A percentile compares a stretch with the other conserved stretches of the same genome.
phyloP scores from a whole-genome alignment of 92 coral and sea anemone species.

The Blastomussa wellsi region DNA sequence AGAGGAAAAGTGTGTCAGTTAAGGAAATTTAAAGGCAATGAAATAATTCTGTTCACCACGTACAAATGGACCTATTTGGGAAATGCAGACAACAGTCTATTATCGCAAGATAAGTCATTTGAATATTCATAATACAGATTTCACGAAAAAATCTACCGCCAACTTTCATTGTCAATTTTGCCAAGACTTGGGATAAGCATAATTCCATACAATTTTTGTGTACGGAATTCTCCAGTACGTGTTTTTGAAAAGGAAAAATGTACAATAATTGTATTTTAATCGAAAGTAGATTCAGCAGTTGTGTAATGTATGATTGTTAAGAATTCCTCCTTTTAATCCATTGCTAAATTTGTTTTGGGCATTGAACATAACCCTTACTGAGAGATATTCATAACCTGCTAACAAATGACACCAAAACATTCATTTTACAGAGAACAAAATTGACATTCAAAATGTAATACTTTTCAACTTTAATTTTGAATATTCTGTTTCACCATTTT shows the following conservation, averaged over 20 bases:
- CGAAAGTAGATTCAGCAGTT: conserved; percentile 8
- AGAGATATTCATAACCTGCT: conserved; percentile 4
- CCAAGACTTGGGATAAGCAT: not conserved
- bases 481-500: not conserved
- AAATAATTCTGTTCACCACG: conserved; percentile 7
- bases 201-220: not conserved
- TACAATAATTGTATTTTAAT: conserved; percentile 21
- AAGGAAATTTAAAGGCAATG: conserved; percentile 24
- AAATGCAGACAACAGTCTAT: conserved; percentile 16
- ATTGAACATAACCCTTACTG: conserved; percentile 36
- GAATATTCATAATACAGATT: conserved; percentile 30
- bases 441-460: not conserved
- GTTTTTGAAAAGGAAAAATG: not conserved
- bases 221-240: not conserved
- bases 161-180: not conserved
- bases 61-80: conserved; percentile 11
- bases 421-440: not conserved
- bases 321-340: conserved; percentile 10
- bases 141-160: conserved; percentile 18
- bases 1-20: not conserved
- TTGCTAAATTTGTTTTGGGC: conserved; percentile 18
- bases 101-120: conserved; percentile 1
- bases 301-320: not conserved
- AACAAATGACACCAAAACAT: conserved; percentile 5
- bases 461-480: conserved; percentile 5